Conservation (phyloP, 2,797 vertebrate genomes). For the Alectoris magna region DNA sequence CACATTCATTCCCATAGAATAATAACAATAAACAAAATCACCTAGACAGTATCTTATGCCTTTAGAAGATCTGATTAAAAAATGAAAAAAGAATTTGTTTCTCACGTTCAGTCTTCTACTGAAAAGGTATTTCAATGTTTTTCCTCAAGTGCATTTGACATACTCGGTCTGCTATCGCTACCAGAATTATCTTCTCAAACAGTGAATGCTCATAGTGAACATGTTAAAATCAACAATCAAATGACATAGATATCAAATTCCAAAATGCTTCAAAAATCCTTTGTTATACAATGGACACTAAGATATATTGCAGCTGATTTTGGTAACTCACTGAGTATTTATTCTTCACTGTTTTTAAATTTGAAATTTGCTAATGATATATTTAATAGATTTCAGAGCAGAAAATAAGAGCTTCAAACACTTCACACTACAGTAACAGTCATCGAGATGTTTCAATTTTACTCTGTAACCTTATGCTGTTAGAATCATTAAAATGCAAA, state of each 20-base stretch:
- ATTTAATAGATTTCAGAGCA: conserved; percentile 50
- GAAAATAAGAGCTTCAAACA: conserved; percentile 59
- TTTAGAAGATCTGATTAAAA: conserved; percentile 49
- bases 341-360: conserved; percentile 6
- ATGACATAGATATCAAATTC: neutral
- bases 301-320: conserved; percentile 9
- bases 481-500: conserved; percentile 81
- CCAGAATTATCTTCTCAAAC: neutral
- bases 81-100: neutral
- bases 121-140: neutral
- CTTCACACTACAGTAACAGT: conserved; percentile 52
- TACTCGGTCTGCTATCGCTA: neutral
- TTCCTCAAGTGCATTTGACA: conserved; percentile 22
- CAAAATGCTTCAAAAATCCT: neutral
- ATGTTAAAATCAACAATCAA: conserved; percentile 4
- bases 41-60: neutral
- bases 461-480: conserved; percentile 73
- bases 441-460: conserved; percentile 74
- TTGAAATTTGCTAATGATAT: conserved; percentile 30
- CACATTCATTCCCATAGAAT: neutral
- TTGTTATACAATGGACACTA: neutral
- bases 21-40: conserved; percentile 10
- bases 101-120: neutral
- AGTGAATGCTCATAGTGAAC: neutral
- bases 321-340: neutral